Conservation (phyloP, 2,113 vertebrate species). For the Ammodytes dubius region DNA sequence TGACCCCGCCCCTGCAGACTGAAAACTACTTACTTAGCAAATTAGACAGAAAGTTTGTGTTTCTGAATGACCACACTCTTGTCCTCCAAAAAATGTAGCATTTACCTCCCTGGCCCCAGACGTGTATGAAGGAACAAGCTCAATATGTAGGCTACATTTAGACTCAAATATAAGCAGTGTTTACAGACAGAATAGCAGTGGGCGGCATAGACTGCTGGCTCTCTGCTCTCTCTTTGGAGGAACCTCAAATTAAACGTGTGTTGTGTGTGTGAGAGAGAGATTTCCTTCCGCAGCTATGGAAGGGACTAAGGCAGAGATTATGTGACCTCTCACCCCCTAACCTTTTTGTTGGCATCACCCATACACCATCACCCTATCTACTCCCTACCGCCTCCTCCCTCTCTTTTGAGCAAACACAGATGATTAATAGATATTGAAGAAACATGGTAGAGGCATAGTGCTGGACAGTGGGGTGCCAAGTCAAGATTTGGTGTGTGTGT, state of each 20-base stretch:
- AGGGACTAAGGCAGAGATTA: slow-evolving; percentile 24
- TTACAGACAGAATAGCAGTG: not conserved
- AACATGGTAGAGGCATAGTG: slow-evolving; percentile 53
- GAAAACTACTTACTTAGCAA: not conserved
- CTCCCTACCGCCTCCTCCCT: slow-evolving; percentile 28
- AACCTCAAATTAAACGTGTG: slow-evolving; percentile 29
- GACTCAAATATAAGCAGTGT: not conserved
- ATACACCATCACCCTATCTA: slow-evolving; percentile 25
- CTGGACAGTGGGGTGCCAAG: slow-evolving; percentile 47
- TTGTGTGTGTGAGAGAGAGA: not conserved
- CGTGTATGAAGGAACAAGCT: not conserved
- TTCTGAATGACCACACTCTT: not conserved
- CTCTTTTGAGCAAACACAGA: slow-evolving; percentile 59
- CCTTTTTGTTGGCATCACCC: slow-evolving; percentile 51
- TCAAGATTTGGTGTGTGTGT: slow-evolving; percentile 30
- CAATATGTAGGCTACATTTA: not conserved
- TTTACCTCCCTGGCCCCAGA: not conserved
- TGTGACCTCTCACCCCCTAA: slow-evolving; percentile 63
- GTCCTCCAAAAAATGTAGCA: not conserved
- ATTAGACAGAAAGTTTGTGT: not conserved
- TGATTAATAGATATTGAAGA: slow-evolving; percentile 59
- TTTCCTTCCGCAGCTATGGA: slow-evolving; percentile 36
- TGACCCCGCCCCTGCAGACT: not conserved
- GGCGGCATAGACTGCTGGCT: not conserved
- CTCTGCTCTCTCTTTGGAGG: slow-evolving; percentile 13